phyloP scores from a whole-genome alignment of 2,113 vertebrate species.

The Campylorhamphus procurvoides region DNA sequence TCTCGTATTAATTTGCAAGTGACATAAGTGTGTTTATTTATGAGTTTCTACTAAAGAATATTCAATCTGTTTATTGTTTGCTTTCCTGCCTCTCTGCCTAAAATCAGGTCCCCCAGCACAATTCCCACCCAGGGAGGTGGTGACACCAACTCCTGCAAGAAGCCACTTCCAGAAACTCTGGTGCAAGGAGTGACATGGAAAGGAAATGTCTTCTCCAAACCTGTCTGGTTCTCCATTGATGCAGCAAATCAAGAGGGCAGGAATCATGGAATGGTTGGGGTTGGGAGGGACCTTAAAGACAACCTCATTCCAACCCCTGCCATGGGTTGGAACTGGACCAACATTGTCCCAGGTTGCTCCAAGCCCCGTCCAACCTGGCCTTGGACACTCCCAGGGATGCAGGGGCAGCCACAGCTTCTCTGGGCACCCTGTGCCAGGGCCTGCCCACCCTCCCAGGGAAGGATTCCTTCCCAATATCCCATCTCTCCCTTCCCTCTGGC shows the following conservation, averaged over 20 bases:
- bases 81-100: background rate
- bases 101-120: background rate
- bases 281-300: accelerated
- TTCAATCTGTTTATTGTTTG: background rate
- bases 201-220: background rate
- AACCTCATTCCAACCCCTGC: background rate
- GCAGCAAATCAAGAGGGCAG: background rate
- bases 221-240: background rate
- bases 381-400: background rate
- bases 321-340: background rate
- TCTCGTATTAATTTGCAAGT: background rate
- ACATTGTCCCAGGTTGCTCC: accelerated
- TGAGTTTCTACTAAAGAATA: background rate
- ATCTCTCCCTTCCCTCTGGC: accelerated
- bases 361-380: background rate
- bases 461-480: background rate
- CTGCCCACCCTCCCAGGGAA: no score
- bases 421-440: background rate
- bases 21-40: background rate
- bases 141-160: background rate
- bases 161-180: background rate
- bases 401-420: background rate
- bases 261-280: background rate
- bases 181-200: background rate
- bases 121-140: background rate